Conservation (phyloP, 2,113 vertebrate genomes). For the Triplophysa tibetana region DNA sequence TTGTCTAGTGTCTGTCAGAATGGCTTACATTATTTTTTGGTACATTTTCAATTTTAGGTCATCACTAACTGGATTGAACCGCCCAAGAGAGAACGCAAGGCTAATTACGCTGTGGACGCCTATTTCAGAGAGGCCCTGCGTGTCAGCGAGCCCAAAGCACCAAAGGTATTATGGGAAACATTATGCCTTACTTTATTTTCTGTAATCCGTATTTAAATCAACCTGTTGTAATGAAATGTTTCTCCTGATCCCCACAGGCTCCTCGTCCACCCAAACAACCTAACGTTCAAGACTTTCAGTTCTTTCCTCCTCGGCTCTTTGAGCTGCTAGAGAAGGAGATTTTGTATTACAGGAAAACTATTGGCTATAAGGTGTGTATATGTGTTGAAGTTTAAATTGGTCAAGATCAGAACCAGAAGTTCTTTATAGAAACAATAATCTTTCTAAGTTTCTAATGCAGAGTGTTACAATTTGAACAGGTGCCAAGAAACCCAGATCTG, state of each 20-base stretch:
- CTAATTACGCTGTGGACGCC: constrained; percentile 97
- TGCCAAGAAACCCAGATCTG: constrained; percentile 93
- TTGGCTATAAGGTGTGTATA: constrained; percentile 90
- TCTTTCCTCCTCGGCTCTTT: constrained; percentile 96
- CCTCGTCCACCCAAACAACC: constrained; percentile 97
- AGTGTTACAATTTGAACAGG: constrained; percentile 67
- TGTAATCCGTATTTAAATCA: not conserved
- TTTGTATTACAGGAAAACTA: constrained; percentile 98
- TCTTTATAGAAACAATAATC: not conserved
- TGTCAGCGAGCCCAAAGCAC: constrained; percentile 97
- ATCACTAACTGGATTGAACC: constrained; percentile 99
- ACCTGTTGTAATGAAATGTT: not conserved
- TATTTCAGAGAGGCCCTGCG: constrained; percentile 97
- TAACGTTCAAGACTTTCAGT: constrained; percentile 98
- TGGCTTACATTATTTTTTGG: not conserved
- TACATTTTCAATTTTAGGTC: constrained; percentile 67
- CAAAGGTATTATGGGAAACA: constrained; percentile 79
- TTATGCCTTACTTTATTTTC: not conserved
- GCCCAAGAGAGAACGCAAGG: constrained; percentile 96
- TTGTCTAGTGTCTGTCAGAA: no score
- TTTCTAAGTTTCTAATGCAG: not conserved
- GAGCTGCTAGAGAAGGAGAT: constrained; percentile 98
- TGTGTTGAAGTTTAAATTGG: not conserved
- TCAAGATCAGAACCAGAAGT: no score
- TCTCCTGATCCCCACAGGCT: constrained; percentile 75